phyloP scores from a whole-genome alignment of 2,888 invertebrate species.

The Aleiodes testaceus region DNA sequence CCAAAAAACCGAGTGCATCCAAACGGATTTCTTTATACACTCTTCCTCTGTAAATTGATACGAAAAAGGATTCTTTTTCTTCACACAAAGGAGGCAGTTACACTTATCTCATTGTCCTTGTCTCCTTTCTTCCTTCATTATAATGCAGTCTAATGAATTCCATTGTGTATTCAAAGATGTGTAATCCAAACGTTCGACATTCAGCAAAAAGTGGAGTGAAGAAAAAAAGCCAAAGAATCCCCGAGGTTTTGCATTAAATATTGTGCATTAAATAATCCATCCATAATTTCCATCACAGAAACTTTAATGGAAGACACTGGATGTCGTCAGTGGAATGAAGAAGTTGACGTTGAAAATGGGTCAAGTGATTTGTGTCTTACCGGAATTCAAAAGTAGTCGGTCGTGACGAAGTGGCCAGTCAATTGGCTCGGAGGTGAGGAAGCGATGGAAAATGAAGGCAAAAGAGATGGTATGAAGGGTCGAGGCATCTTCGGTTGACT shows the following conservation, averaged over 20 bases:
- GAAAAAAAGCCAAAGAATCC: no score
- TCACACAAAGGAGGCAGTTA: neutral
- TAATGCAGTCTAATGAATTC: slow-evolving; percentile 9
- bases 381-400: neutral
- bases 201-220: no score
- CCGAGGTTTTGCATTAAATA: no score
- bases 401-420: slow-evolving; percentile 37
- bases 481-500: slow-evolving; percentile 53
- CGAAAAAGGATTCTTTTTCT: neutral
- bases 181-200: no score
- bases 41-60: slow-evolving; percentile 13
- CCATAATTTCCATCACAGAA: no score
- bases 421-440: slow-evolving; percentile 17
- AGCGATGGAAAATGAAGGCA: neutral
- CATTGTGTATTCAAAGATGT: neutral
- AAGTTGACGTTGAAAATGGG: neutral
- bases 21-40: slow-evolving; percentile 3
- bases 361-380: slow-evolving; percentile 16
- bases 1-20: slow-evolving; percentile 16
- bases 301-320: no score
- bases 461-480: neutral
- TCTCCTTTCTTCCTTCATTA: neutral
- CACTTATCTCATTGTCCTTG: slow-evolving; percentile 11
- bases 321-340: neutral
- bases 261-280: no score